phyloP scores from a whole-genome alignment of 92 coral and sea anemone genomes.

The Pocillopora meandrina region DNA sequence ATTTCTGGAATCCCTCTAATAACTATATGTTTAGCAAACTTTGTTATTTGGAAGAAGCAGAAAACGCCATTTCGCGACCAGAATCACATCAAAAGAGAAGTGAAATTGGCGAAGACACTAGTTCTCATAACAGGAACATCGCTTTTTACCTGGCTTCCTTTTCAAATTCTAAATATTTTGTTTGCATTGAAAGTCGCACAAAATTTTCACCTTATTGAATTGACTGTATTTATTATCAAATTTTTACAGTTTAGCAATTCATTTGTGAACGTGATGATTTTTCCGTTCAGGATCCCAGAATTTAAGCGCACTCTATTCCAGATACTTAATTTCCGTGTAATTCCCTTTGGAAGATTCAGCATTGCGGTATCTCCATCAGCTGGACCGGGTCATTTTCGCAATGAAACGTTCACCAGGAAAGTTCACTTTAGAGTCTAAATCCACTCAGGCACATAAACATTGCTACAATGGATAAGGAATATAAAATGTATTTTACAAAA shows the following conservation, averaged over 20 bases:
- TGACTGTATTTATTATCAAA: background rate
- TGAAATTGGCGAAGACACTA: background rate
- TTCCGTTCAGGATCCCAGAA: background rate
- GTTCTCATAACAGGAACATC: background rate
- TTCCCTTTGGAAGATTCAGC: background rate
- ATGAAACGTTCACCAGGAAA: too few relatives aligned
- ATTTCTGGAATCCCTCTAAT: background rate
- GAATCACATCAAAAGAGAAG: background rate
- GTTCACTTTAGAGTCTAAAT: too few relatives aligned
- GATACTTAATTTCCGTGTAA: background rate
- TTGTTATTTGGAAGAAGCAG: background rate
- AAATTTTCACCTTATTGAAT: background rate
- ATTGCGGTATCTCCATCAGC: too few relatives aligned
- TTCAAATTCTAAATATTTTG: background rate
- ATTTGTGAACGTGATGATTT: background rate
- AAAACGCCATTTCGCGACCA: background rate
- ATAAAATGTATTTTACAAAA: too few relatives aligned
- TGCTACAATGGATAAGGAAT: too few relatives aligned
- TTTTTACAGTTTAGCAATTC: background rate
- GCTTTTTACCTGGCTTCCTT: slow-evolving; percentile 1
- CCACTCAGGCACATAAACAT: too few relatives aligned
- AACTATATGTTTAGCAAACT: background rate
- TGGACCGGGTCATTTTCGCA: too few relatives aligned
- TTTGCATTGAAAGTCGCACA: too few relatives aligned
- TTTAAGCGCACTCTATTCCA: background rate